Evolutionary conservation across 2,113 vertebrate species (phyloP).

Genomic region (Nematolebias whitei): DNA sequence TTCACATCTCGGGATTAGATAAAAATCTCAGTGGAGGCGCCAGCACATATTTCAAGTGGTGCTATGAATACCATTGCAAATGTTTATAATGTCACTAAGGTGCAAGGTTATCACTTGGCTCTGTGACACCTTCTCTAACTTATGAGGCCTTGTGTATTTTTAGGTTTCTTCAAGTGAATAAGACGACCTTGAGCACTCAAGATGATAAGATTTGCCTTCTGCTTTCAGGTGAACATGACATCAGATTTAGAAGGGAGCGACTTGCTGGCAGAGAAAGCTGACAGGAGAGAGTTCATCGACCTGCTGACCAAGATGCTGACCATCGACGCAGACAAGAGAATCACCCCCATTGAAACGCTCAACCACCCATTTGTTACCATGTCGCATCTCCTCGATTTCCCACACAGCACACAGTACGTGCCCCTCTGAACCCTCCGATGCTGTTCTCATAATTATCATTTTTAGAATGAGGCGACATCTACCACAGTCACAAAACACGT

Average conservation of each 20-base stretch:
- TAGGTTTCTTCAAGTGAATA: constrained; percentile 50
- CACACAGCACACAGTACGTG: constrained; percentile 95
- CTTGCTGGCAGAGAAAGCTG: constrained; percentile 96
- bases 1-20: constrained; percentile 62
- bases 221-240: constrained; percentile 93
- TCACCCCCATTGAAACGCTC: constrained; percentile 97
- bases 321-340: constrained; percentile 97
- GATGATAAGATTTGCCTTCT: constrained; percentile 23
- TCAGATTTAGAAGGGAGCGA: constrained; percentile 96
- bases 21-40: constrained; percentile 65
- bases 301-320: constrained; percentile 98
- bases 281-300: constrained; percentile 98
- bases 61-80: constrained; percentile 72
- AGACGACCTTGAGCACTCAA: constrained; percentile 3
- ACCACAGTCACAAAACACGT: neutral
- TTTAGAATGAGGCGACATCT: constrained; percentile 9
- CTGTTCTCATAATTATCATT: constrained; percentile 11
- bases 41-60: constrained; percentile 61
- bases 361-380: constrained; percentile 98
- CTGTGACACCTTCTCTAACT: constrained; percentile 51
- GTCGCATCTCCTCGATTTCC: constrained; percentile 96
- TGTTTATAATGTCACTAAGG: constrained; percentile 73
- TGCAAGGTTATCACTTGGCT: constrained; percentile 68
- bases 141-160: constrained; percentile 60
- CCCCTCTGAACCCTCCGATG: neutral